Percentiles rank a stretch among this genome's conserved stretches.
phyloP scores from a whole-genome alignment of 2,888 invertebrate genomes.

The Synanthedon andrenaeformis region DNA sequence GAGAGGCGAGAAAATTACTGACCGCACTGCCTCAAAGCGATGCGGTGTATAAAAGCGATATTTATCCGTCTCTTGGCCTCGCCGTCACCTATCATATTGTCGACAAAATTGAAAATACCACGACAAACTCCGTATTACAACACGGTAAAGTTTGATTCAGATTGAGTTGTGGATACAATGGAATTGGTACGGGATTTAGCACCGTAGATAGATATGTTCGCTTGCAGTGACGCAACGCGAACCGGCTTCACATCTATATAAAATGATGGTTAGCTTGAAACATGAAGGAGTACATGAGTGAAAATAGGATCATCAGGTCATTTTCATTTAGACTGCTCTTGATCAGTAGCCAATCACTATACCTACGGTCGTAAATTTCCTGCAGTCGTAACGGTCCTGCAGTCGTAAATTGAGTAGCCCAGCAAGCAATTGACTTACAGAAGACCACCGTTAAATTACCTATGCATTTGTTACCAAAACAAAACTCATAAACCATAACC shows the following conservation, averaged over 20 bases:
- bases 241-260: constrained; percentile 14
- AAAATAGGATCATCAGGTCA: no score
- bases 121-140: constrained; percentile 1
- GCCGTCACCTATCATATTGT: constrained; percentile 38
- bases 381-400: no score
- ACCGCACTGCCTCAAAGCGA: constrained; percentile 39
- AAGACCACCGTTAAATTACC: no score
- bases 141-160: constrained; percentile 14
- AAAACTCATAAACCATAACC: no score
- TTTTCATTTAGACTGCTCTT: no score
- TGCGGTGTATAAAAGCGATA: constrained; percentile 29
- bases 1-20: constrained; percentile 23
- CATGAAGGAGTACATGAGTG: no score
- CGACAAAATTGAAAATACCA: constrained; percentile 14
- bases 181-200: constrained; percentile 15
- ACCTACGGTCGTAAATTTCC: no score
- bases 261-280: background rate
- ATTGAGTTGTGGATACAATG: constrained; percentile 3
- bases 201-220: constrained; percentile 30
- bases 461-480: no score
- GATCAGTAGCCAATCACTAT: no score
- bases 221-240: constrained; percentile 38
- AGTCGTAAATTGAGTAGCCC: no score
- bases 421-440: no score
- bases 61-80: constrained; percentile 49